Evolutionary conservation across 2,888 invertebrate genomes (phyloP), one percentile per base, ranked within the genome.

Genomic region (Phymatocera aterrima): DNA sequence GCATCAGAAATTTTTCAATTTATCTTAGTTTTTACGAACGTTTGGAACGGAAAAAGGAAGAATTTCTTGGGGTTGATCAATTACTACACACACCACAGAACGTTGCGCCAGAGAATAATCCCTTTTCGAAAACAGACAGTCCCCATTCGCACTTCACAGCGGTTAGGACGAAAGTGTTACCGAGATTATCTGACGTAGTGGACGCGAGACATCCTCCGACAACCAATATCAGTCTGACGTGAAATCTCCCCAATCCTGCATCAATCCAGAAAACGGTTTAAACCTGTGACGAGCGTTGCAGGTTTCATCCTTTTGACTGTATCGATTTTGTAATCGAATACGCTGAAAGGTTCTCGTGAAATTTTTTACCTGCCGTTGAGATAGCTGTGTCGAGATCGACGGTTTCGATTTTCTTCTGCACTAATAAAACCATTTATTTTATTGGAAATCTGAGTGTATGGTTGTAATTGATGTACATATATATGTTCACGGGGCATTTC

Each of bases 231-330:
- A 75, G 40, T 21, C 21, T 18, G 1, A 40, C 15, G 57, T 40
- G 75, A 60, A 75, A 75, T 21, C 21, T 75, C 18, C 75, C 75
- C 57, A 75, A 15, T 2, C 57, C 75, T 75, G 75, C 8, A n/a
- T 48, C 18, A 72, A 72, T 48, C 28, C n/a, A 1, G 18, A 72
- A 51, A 51, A 5, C 5, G 10, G 1, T 51, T 43, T 31, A 28
- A 31, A 2, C 15, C 46, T 12, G 24, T 40, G 12, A 40, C 46
- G 28, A 1, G 15, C 54, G 54, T 54, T 8, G 3, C 54, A 54
- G n/a, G 2, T n/a, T 12, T n/a, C n/a, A n/a, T 54, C 15, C 15
- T 15, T 15, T 15, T 15, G 12, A 8, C 21, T 40, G 28, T 68
- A 54, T 28, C 15, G 10, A 37, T 24, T 46, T 68, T 8, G n/a